Base-by-base conservation (phyloP, 2,797 vertebrate genomes). In the Malurus splendens region DNA sequence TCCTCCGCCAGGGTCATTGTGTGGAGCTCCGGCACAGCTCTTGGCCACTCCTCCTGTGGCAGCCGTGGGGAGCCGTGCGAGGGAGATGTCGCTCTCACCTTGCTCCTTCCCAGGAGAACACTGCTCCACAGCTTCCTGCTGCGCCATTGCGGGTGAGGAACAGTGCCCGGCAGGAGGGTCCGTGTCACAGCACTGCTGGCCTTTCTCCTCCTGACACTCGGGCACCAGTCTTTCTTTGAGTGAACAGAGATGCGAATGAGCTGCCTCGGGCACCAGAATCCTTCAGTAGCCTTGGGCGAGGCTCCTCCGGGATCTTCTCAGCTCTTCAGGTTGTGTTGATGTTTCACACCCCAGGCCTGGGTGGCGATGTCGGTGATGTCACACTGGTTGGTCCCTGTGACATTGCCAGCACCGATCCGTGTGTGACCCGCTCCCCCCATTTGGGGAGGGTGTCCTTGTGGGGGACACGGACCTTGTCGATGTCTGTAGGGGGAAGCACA, bases 401-500 rank as follows among this genome's bases (percentile, higher is more conserved):
- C 19, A 3, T 32, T 13, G 2, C 10, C 15, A 1, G 4, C 11
- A 1, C 3, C 5, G 18, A 5, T 10, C 7, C 6, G 2, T 4
- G 18, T 1, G 1, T 13, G 11, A 22, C 4, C 11, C 32, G 3
- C 2, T 8, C 14, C 32, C 23, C 28, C 5, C 3, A 0, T 8
- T 1, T 18, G 27, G 38, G 9, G 14, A 38, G 1, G 9, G 4
- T 6, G 15, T 45, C 18, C 28, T 10, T 32, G 47, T 6, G 47
- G 9, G 1, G 28, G 32, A 2, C 28, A 39, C 28, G 32, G 23
- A 23, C 19, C n/a, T 8, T 8, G 12, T 10, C 2, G 0, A 7
- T n/a, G 56, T 12, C 56, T 45, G 12, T 10, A 19, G 24, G 57
- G 57, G 28, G 18, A 45, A 32, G 24, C 22, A 8, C 12, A 32